A percentile compares a stretch with the other conserved stretches of the same genome.
Conservation (phyloP, 1,140 invertebrate species). For the Calephelis virginiensis region DNA sequence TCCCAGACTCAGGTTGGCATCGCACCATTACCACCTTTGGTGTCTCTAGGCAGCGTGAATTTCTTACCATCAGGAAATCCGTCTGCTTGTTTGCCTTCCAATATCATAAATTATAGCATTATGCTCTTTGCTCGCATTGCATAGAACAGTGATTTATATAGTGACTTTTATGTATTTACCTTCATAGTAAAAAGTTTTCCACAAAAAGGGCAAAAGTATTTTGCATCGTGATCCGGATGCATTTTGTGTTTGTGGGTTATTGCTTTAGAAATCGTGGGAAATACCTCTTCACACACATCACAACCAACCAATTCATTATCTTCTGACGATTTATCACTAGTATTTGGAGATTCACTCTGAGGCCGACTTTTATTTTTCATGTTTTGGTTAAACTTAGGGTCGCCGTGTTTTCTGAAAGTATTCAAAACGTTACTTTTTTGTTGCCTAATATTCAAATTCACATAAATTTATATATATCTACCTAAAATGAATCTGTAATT, state of each 20-base stretch:
- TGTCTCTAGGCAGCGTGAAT: too few species aligned
- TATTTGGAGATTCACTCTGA: constrained; percentile 35
- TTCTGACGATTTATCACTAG: constrained; percentile 41
- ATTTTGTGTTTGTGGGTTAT: constrained; percentile 84
- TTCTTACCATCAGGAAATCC: too few species aligned
- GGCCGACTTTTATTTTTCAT: constrained; percentile 41
- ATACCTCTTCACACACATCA: constrained; percentile 81
- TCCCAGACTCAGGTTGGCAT: too few species aligned
- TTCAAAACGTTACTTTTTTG: constrained; percentile 21
- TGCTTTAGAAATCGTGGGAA: constrained; percentile 81
- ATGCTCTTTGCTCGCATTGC: neutral
- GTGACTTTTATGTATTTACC: constrained; percentile 52
- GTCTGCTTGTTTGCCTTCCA: too few species aligned
- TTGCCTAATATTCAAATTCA: neutral
- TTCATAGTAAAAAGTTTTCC: constrained; percentile 85
- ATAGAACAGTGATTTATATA: neutral
- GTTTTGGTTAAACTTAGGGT: constrained; percentile 55
- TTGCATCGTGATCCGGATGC: constrained; percentile 81
- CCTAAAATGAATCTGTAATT: constrained; percentile 72
- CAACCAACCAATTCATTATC: constrained; percentile 70
- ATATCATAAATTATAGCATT: too few species aligned
- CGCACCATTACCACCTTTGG: too few species aligned
- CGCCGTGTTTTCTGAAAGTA: constrained; percentile 61
- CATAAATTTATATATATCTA: constrained; percentile 24
- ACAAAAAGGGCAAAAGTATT: constrained; percentile 84